Base-by-base conservation (phyloP, 1,140 invertebrate species). In the Lucilia sericata region DNA sequence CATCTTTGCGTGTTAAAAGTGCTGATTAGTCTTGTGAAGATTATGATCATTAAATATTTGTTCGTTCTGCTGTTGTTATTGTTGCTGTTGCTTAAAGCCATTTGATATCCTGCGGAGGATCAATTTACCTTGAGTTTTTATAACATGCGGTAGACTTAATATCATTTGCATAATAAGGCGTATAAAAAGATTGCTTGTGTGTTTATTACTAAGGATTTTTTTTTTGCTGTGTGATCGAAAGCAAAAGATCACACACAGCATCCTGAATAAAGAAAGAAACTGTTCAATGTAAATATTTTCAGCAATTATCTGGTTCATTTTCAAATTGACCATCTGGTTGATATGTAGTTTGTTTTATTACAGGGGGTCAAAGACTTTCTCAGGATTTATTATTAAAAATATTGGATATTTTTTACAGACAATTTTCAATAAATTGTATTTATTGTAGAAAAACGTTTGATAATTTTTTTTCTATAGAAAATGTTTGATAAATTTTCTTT, bases 71-170 rank as follows among this genome's bases (percentile, higher is more conserved):
- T 9, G n/a, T 70, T 25, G 9, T 55, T 55, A 17, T 70, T 70
- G 65, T 3, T 70, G 65, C 17, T 70, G 65, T 70, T 70, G n/a
- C 65, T 17, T 55, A 55, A 55, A 55, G 51, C 0, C 51, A 55
- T 55, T 55, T 55, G 51, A 55, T 55, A 70, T 70, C 65, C 65
- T 70, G 65, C 65, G 65, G 65, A 70, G 65, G 19, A 70, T 70
- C 65, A 70, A 70, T 70, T 70, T 70, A 70, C 65, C 65, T 70
- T 70, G 21, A 70, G 65, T 70, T 70, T 70, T 70, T 70, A 25
- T 70, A 70, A 70, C 65, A 70, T 21, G 65, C 65, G 65, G 65
- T 70, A 70, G 65, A 70, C 65, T 70, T 70, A 21, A 70, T 21
- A 21, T 25, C 19, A 70, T 70, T 70, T 70, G 65, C 65, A 70